A percentile compares a stretch with the other conserved stretches of the same genome.
These are phyloP conservation scores for Drosophila sordidula DNA, from an alignment of 2,888 invertebrate species.

Conservation along the genomic window DNA sequence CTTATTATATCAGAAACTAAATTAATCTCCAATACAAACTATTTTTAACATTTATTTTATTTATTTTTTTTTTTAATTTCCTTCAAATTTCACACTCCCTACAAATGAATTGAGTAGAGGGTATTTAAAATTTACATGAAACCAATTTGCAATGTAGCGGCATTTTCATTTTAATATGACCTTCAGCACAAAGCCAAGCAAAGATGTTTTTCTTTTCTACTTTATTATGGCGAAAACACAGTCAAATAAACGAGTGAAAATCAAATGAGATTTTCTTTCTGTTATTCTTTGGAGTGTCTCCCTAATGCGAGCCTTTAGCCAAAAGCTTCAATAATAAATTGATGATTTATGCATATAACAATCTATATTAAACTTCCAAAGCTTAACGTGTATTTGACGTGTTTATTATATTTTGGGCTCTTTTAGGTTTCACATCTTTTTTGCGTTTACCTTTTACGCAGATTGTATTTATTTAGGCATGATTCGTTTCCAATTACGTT, in stretches of 20 bases:
- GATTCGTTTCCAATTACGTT: neutral
- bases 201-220: conserved; percentile 35
- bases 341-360: conserved; percentile 44
- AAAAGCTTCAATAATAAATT: neutral
- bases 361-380: conserved; percentile 18
- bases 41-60: neutral
- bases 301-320: neutral
- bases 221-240: conserved; percentile 24
- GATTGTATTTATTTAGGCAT: neutral
- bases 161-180: conserved; percentile 59
- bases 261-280: conserved; percentile 44
- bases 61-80: neutral
- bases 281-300: conserved; percentile 23
- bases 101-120: neutral
- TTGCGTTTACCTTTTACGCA: neutral
- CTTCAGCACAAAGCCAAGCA: conserved; percentile 40
- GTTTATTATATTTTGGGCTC: neutral
- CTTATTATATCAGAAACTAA: too few species aligned
- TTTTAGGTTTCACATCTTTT: conserved; percentile 3
- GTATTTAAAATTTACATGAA: conserved; percentile 49
- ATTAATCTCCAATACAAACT: too few species aligned
- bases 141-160: conserved; percentile 54
- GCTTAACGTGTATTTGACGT: neutral
- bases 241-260: conserved; percentile 33
- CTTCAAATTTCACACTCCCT: neutral